Base-by-base conservation (phyloP, 2,113 vertebrate species). In the Cranoglanis bouderius region DNA sequence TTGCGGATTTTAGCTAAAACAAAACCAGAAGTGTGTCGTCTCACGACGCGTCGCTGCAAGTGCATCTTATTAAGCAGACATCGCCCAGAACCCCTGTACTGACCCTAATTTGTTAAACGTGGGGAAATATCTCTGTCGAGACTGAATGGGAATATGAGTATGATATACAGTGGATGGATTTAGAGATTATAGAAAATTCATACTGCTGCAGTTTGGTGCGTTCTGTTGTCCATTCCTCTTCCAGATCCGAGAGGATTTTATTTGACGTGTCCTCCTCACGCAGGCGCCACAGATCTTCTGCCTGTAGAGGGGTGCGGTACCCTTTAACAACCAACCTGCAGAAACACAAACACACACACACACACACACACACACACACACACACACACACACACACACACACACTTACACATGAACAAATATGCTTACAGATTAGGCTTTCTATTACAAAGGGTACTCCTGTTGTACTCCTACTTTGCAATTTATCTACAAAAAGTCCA, bases 321-420 rank as follows among this genome's bases (percentile, higher is more conserved):
- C 98, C 97, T 90, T 95, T 97, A 94, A 97, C 96, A 84, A 97
- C 92, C 63, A 98, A 94, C 92, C 98, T 99, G 93, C 6, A 46
- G 32, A 19, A 89, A 92, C 88, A 92, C 90, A 91, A 82, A 87
- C 89, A 92, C 57, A 38, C 70, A 38, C 32, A 38, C 38, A 67
- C 67, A 70, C 1, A 38, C 89, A 92, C 57, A 87, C 89, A 92
- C 57, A 92, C 88, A 92, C 90, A 91, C 81, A 87, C 89, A 92
- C 57, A 92, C 88, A 92, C 90, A 91, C 81, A 87, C 89, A 92
- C 57, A n/a, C n/a, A n/a, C n/a, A 80, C 16, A 32, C 49, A 80
- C n/a, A 38, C 70, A 38, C 32, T 72, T 72, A 67, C 67, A 70
- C 1, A 38, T 21, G 18, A 12, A 78, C 26, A n/a, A 78, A 51